These are phyloP conservation scores for Picathartes gymnocephalus DNA, from an alignment of 2,113 vertebrate genomes.

Conservation along the genomic window DNA sequence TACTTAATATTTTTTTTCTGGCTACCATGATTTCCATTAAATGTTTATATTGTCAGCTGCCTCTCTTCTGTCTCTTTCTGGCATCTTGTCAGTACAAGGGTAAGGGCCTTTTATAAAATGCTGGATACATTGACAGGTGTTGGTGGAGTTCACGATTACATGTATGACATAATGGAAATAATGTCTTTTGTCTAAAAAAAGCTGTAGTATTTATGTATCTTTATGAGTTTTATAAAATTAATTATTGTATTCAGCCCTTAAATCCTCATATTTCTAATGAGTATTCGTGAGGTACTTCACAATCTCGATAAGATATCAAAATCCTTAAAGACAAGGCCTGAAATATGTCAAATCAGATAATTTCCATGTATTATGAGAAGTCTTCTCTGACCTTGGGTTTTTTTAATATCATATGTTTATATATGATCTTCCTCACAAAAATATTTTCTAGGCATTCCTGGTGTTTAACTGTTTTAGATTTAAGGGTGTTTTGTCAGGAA, in stretches of 20 bases:
- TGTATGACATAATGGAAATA: background rate
- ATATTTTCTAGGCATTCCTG: background rate
- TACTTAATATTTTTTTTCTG: background rate
- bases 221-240: background rate
- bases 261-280: background rate
- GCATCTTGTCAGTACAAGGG: background rate
- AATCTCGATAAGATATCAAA: background rate
- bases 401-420: background rate
- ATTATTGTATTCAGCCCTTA: background rate
- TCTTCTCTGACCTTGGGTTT: background rate
- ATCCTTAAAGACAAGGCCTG: background rate
- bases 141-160: background rate
- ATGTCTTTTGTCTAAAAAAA: background rate
- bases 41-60: background rate
- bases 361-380: background rate
- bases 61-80: background rate
- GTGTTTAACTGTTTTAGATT: background rate
- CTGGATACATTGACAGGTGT: background rate
- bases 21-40: background rate
- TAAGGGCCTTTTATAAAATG: background rate
- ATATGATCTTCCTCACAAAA: background rate
- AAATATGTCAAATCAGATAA: background rate
- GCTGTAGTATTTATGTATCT: background rate
- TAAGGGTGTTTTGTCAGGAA: background rate
- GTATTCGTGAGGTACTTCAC: background rate